phyloP scores from a whole-genome alignment of 2,888 invertebrate genomes.

The Camponotus fellah region DNA sequence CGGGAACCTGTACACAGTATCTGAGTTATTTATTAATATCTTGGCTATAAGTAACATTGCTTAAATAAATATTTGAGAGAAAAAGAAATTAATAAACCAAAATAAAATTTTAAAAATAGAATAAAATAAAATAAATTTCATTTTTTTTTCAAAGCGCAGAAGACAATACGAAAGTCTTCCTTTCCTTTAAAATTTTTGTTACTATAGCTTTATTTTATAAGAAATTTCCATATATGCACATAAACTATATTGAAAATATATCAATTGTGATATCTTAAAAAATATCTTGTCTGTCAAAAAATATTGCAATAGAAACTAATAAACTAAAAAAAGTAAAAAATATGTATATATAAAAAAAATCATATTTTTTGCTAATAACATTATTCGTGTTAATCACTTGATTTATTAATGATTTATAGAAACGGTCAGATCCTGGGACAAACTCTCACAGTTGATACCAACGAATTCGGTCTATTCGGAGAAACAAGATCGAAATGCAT shows the following conservation, averaged over 20 bases:
- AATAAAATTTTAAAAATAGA: too few species aligned
- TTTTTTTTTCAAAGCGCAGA: not conserved
- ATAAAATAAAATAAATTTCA: not conserved
- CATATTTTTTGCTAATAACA: not conserved
- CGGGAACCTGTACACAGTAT: too few species aligned
- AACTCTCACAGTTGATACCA: conserved; percentile 76
- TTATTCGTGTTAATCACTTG: not conserved
- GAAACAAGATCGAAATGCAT: conserved; percentile 67
- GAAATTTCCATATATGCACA: not conserved
- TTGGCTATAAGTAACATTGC: not conserved
- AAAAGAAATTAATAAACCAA: not conserved
- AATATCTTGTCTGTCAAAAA: not conserved
- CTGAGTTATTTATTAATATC: not conserved
- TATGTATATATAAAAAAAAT: not conserved
- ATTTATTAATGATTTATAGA: conserved; percentile 63
- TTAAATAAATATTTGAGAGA: not conserved
- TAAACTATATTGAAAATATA: not conserved
- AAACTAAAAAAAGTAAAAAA: too few species aligned
- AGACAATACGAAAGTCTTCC: conserved; percentile 64
- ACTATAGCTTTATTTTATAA: not conserved
- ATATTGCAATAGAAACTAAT: not conserved
- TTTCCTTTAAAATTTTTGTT: conserved; percentile 51
- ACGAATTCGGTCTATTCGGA: conserved; percentile 80
- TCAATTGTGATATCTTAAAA: not conserved
- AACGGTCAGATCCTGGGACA: conserved; percentile 74